phyloP scores from a whole-genome alignment of 2,797 vertebrate genomes.

The Amblyraja radiata region DNA sequence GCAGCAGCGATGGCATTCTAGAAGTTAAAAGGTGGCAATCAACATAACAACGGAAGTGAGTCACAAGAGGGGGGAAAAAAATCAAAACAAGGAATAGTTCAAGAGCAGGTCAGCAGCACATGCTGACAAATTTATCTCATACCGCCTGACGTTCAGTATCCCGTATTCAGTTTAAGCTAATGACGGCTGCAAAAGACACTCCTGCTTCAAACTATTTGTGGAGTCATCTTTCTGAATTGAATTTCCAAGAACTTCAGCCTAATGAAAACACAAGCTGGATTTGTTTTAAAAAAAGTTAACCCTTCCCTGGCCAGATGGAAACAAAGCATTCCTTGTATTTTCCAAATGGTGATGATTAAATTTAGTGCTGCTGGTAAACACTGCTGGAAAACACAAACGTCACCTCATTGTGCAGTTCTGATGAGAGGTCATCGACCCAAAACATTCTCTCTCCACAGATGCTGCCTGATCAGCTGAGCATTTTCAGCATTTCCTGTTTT shows the following conservation, averaged over 20 bases:
- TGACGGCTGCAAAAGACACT: background rate
- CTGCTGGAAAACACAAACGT: too few relatives aligned
- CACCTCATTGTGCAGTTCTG: background rate
- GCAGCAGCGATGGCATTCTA: constrained; percentile 15
- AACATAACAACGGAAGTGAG: constrained; percentile 22
- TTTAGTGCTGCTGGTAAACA: too few relatives aligned
- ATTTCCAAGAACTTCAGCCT: background rate
- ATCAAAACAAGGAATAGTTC: background rate
- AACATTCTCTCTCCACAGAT: background rate
- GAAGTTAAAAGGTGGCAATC: background rate
- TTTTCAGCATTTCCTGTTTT: too few relatives aligned
- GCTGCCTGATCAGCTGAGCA: too few relatives aligned
- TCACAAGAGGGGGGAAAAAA: background rate
- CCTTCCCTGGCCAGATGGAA: background rate
- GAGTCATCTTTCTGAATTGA: background rate
- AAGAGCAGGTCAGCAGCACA: background rate
- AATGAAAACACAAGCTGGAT: background rate
- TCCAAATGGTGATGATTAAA: background rate
- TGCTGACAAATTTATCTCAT: background rate
- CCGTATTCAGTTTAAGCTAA: background rate
- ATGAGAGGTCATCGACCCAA: background rate
- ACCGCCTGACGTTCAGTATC: background rate
- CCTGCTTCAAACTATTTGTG: background rate
- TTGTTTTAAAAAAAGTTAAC: background rate
- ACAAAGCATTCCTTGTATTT: background rate